Conservation (phyloP, 2,797 vertebrate genomes). For the Urocyon cinereoargenteus region DNA sequence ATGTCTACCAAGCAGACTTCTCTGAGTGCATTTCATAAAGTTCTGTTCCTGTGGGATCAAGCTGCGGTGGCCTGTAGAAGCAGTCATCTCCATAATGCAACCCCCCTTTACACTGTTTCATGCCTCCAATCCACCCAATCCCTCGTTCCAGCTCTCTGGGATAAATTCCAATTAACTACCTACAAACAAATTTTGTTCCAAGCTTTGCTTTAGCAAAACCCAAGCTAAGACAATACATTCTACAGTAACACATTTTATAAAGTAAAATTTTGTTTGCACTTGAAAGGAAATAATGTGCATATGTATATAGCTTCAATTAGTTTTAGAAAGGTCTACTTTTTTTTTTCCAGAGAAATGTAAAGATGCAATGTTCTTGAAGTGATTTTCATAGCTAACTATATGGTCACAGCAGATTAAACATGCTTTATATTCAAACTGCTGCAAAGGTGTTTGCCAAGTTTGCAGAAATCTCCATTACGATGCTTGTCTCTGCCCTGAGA, state of each 20-base stretch:
- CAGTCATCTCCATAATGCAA: neutral
- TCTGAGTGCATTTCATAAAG: neutral
- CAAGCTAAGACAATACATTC: neutral
- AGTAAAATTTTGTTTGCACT: constrained; percentile 3
- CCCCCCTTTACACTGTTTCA: neutral
- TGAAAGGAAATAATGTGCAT: constrained; percentile 13
- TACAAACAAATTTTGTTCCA: neutral
- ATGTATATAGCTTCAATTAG: constrained; percentile 17
- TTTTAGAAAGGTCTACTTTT: constrained; percentile 30
- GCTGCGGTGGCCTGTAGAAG: neutral
- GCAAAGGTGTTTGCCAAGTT: neutral
- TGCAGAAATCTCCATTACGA: constrained; percentile 21
- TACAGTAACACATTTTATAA: neutral
- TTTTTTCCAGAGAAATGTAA: neutral
- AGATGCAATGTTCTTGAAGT: constrained; percentile 36
- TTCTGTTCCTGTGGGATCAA: neutral
- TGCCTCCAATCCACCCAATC: rapidly evolving
- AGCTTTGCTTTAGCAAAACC: neutral
- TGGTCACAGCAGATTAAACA: constrained; percentile 59
- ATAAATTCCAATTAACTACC: neutral
- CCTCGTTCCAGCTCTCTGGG: neutral
- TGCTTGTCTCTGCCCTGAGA: neutral
- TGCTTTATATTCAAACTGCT: constrained; percentile 63
- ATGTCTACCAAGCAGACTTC: neutral
- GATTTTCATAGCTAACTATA: constrained; percentile 65